Conservation (phyloP, 2,888 invertebrate species). For the Temnothorax unifasciatus region DNA sequence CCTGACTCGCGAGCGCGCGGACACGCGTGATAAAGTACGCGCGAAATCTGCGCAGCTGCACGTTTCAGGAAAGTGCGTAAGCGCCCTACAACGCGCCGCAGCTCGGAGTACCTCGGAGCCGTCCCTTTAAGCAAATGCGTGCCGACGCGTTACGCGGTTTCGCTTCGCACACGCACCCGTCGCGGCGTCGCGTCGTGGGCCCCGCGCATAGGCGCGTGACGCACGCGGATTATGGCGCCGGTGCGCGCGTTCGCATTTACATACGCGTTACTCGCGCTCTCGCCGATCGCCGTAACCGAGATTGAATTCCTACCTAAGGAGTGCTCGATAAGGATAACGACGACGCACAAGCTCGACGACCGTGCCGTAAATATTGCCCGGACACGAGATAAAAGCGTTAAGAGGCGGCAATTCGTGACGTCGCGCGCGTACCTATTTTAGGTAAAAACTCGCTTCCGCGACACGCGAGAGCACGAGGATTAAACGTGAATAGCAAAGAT, state of each 20-base stretch:
- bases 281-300: constrained; percentile 56
- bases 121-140: constrained; percentile 34
- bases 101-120: background rate
- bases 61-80: constrained; percentile 59
- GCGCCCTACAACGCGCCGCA: constrained; percentile 12
- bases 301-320: constrained; percentile 66
- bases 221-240: constrained; percentile 42
- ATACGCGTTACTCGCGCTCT: constrained; percentile 61
- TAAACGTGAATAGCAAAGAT: background rate
- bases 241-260: constrained; percentile 49
- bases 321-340: constrained; percentile 68
- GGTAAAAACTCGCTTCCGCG: constrained; percentile 63
- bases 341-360: constrained; percentile 48
- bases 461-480: constrained; percentile 20
- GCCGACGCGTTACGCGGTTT: constrained; percentile 54
- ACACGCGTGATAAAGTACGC: constrained; percentile 59
- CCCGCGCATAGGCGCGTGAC: background rate
- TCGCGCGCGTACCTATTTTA: constrained; percentile 58
- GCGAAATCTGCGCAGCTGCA: constrained; percentile 55
- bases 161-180: background rate
- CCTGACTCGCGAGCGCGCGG: constrained; percentile 45
- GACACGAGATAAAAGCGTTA: constrained; percentile 43
- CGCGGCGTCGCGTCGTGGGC: too few species aligned
- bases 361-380: constrained; percentile 63
- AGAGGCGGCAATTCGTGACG: constrained; percentile 49